Base-by-base conservation (phyloP, 2,113 vertebrate genomes). In the Scortum barcoo region DNA sequence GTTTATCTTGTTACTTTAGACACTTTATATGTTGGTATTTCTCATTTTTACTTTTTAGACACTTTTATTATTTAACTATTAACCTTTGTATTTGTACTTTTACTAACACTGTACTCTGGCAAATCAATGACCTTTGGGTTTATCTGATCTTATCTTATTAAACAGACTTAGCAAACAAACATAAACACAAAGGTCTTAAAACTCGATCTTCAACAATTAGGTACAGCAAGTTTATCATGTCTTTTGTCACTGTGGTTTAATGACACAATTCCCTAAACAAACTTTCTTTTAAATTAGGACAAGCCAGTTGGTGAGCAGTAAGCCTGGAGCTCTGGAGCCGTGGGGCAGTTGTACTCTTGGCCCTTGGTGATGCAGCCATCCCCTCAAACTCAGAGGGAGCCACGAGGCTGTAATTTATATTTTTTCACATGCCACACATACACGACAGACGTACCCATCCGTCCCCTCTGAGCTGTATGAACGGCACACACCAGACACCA, bases 381-480 rank as follows among this genome's bases (percentile, higher is more conserved):
- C 24, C 46, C 67, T 56, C 56, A 70, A 40, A 51, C 44, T 54
- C 42, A 74, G 38, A 66, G 53, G 42, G 81, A 53, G 54, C 36
- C 42, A 61, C 61, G 66, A 67, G 69, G 53, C 24, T 71, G 28
- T 83, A 7, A 83, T 74, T 60, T 6, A 66, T 81, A 22, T 33
- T 48, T 75, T 85, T 56, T 61, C 36, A 53, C 61, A 58, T 44
- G 19, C 66, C 57, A 22, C 38, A 72, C 57, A 50, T 24, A 74
- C 56, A 57, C 57, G 36, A 4, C 19, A 60, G 17, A 66, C 65
- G n/a, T 28, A 48, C 20, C 5, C 54, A 63, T 26, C 40, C 1
- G 0, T 68, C 36, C 51, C 46, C 20, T 67, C 48, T 77, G 48
- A 77, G 44, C 57, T 76, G 44, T 69, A 38, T 72, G 51, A 77